Evolutionary conservation across 2,888 invertebrate genomes (phyloP).

Genomic region (Dicyrtomina minuta): DNA sequence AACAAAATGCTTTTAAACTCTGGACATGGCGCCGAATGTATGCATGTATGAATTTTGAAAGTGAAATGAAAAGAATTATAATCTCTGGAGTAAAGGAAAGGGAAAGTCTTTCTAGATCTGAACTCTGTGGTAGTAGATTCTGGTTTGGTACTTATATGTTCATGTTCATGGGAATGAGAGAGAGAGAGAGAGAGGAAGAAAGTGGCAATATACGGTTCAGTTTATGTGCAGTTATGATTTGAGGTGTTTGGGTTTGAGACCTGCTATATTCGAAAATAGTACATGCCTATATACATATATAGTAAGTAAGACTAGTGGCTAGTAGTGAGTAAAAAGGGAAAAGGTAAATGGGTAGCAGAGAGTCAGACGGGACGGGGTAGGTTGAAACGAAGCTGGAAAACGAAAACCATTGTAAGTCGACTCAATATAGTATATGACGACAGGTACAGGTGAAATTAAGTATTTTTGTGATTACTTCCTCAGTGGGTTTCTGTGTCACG

Average conservation of each 20-base stretch:
- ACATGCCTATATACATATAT: too few relatives aligned
- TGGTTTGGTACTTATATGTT: too few relatives aligned
- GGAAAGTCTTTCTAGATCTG: background rate
- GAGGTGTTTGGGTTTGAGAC: too few relatives aligned
- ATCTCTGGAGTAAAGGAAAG: background rate
- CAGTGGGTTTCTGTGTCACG: slow-evolving; percentile 35
- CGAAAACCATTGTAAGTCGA: slow-evolving; percentile 31
- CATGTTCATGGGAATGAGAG: too few relatives aligned
- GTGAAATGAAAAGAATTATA: slow-evolving; percentile 3
- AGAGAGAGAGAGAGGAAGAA: too few relatives aligned
- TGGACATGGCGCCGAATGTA: background rate
- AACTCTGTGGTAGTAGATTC: too few relatives aligned
- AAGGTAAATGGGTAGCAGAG: slow-evolving; percentile 4
- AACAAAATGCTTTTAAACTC: too few relatives aligned
- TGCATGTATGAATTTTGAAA: background rate
- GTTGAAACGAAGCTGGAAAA: slow-evolving; percentile 11
- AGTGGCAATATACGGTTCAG: too few relatives aligned
- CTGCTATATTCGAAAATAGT: too few relatives aligned
- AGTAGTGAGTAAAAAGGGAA: too few relatives aligned
- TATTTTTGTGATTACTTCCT: slow-evolving; percentile 9
- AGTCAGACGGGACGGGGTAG: background rate
- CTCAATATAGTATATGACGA: slow-evolving; percentile 19
- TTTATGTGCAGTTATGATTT: slow-evolving; percentile 8
- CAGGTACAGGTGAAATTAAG: background rate
- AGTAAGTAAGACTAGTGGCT: too few relatives aligned